phyloP scores from a whole-genome alignment of 2,113 vertebrate species.

The Atherinomorus stipes region DNA sequence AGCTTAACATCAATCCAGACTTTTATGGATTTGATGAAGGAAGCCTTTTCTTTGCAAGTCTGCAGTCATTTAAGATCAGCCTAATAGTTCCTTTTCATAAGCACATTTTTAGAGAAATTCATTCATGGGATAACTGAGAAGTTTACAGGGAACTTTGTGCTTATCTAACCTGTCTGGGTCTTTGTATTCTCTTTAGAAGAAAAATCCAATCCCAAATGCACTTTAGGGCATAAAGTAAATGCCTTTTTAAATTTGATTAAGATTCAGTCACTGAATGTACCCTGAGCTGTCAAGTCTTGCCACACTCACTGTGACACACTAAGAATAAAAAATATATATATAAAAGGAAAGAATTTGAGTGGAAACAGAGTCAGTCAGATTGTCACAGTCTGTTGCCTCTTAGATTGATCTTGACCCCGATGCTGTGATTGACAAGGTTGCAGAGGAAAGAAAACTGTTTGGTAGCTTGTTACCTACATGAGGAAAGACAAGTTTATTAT shows the following conservation, averaged over 20 bases:
- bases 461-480: neutral
- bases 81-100: no score
- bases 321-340: neutral
- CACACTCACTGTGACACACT: neutral
- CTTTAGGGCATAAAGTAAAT: no score
- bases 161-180: neutral
- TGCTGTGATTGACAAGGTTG: slow-evolving; percentile 12
- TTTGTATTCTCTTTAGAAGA: neutral
- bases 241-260: no score
- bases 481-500: neutral
- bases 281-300: neutral
- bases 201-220: no score
- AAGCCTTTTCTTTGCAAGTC: no score
- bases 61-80: no score
- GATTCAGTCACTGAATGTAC: neutral
- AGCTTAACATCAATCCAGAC: no score
- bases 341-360: neutral
- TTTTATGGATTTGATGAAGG: no score
- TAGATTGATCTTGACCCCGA: neutral
- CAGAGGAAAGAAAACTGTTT: neutral
- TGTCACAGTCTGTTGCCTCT: slow-evolving; percentile 1
- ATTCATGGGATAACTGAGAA: neutral
- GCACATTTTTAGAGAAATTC: no score
- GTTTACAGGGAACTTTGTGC: neutral
- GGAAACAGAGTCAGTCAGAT: neutral